Base-by-base conservation (phyloP, 2,888 invertebrate species). In the Meteorus cinctellus region DNA sequence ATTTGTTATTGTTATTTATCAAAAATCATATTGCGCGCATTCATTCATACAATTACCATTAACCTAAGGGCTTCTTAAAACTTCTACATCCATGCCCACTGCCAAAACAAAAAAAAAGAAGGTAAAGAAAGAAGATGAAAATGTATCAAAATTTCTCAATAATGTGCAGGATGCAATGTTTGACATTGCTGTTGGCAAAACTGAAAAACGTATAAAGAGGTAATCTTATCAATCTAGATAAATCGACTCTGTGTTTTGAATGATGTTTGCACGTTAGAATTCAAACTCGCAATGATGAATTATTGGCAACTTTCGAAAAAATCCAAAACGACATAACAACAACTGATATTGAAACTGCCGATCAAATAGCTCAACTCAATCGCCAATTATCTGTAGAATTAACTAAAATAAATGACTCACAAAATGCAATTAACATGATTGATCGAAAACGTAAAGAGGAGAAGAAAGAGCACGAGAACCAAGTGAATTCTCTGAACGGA, bases 91-190 rank as follows among this genome's bases (percentile, higher is more conserved):
- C 45, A 66, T 60, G 16, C 29, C 29, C 27, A 27, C 19, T 59
- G 59, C 60, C 31, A 34, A 6, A 6, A 34, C 19, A 34, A 41
- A 45, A n/a, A n/a, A 75, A 31, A 19, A 31, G 41, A 19, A 19
- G 45, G 41, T 19, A n/a, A 29, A 48, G 27, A 63, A 70, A 55
- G 45, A 62, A 71, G n/a, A n/a, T 31, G 51, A 75, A 72, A 71
- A 78, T 29, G 3, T 31, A 10, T 14, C 29, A 51, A 16, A 51
- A 29, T 71, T 68, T 60, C 66, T n/a, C 1, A 77, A 76, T 60
- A 87, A 88, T 75, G 82, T 83, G 75, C 87, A 89, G 81, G 84
- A 19, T 41, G 79, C 84, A 12, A 78, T 86, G 19, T 87, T 87
- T 62, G 79, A 84, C 41, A 69, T 83, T 55, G 76, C 80, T 71